Base-by-base conservation (phyloP, 2,797 vertebrate species). In the Myotis findleyi region DNA sequence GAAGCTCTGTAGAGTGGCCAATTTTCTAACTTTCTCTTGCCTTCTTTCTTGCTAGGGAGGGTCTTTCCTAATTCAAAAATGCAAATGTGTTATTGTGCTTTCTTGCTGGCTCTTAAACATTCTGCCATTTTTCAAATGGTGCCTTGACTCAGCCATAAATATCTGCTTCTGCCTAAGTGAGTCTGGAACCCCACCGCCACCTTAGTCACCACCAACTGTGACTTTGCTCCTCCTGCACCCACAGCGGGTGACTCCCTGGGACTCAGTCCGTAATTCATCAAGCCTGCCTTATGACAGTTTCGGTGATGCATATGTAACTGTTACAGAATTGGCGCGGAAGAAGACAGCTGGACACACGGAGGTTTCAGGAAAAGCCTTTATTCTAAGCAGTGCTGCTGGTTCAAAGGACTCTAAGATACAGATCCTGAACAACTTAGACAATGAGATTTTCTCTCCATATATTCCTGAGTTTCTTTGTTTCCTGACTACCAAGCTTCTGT, bases 41-140 rank as follows among this genome's bases (percentile, higher is more conserved):
- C 71, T 92, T 66, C 47, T 95, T 94, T 88, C 57, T 83, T 94
- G 59, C 83, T 84, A 62, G 44, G 5, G 49, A 91, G 30, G 72
- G 13, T 36, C 30, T 84, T 94, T 84, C 93, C 73, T 80, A 75
- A 84, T 79, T 95, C n/a, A 92, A 53, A 95, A 91, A 87, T 89
- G 73, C 72, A 89, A 91, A 85, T 51, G 14, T 64, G 5, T 93
- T 69, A 33, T n/a, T n/a, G 20, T 68, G 41, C 51, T 87, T 84
- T 33, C n/a, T 89, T 82, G 33, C 25, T 87, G 68, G 55, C 33
- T 87, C 77, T 95, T 44, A 82, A 82, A 27, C 47, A 41, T 73
- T 66, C 49, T 66, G 36, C 17, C 57, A 62, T 79, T 95, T 93
- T 94, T 91, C 64, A 79, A 87, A 84, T 59, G 87, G 25, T 83